phyloP scores from a whole-genome alignment of 1,140 invertebrate species.

The Conus ventricosus region DNA sequence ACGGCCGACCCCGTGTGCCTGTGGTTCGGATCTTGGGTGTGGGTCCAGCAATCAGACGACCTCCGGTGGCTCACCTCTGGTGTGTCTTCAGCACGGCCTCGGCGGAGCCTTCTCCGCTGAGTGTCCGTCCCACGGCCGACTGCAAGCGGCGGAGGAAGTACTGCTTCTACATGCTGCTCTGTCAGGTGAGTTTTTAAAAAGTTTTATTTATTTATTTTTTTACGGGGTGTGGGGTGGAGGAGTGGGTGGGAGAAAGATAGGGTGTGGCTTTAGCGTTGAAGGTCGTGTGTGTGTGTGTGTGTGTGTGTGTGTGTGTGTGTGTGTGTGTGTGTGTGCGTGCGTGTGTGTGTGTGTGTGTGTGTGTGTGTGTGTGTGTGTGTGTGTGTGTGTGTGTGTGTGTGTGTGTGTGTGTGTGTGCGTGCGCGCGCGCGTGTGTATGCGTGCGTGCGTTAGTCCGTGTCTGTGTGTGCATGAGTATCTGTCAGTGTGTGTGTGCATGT shows the following conservation, averaged over 20 bases:
- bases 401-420: no score
- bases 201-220: not conserved
- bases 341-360: no score
- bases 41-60: conserved; percentile 14
- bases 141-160: not conserved
- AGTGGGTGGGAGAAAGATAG: no score
- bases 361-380: no score
- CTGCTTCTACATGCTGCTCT: conserved; percentile 31
- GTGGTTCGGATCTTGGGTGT: conserved; percentile 34
- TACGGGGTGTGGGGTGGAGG: not conserved
- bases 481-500: not conserved
- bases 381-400: no score
- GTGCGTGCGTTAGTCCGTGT: not conserved
- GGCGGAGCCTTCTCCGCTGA: not conserved
- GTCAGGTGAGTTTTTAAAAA: conserved; percentile 13
- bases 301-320: no score
- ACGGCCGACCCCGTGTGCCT: not conserved
- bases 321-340: no score
- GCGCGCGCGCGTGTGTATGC: no score
- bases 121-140: not conserved
- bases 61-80: conserved; percentile 23
- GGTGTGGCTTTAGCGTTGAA: no score
- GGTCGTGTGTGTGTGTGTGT: no score
- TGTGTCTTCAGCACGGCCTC: conserved; percentile 34
- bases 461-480: not conserved